A percentile compares a stretch with the other conserved stretches of the same genome.
Evolutionary conservation across 2,888 invertebrate species (phyloP).

Genomic region (Epirrita christyi): DNA sequence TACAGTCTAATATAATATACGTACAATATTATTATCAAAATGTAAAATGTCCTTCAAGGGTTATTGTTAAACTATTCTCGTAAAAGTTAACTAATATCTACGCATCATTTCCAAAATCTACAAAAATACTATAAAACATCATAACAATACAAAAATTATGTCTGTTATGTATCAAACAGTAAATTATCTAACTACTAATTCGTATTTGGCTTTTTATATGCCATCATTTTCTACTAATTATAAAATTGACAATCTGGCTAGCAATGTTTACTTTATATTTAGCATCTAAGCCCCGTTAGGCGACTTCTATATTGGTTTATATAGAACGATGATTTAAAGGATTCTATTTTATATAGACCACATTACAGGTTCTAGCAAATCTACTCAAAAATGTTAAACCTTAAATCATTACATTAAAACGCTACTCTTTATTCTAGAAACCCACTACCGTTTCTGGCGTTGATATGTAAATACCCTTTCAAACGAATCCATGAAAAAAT

Average conservation of each 20-base stretch:
- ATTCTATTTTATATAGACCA: constrained; percentile 70
- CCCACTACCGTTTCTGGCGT: constrained; percentile 73
- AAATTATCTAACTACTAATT: constrained; percentile 66
- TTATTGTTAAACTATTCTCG: constrained; percentile 26
- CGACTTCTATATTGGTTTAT: constrained; percentile 69
- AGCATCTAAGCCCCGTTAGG: constrained; percentile 85
- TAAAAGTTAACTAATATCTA: constrained; percentile 44
- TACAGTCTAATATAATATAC: constrained; percentile 26
- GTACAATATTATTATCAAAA: constrained; percentile 17
- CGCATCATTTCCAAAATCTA: constrained; percentile 60
- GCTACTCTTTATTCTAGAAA: constrained; percentile 73
- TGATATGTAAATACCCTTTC: constrained; percentile 72
- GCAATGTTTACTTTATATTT: constrained; percentile 70
- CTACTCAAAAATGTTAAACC: constrained; percentile 72
- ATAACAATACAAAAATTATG: constrained; percentile 61
- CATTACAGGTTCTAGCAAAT: constrained; percentile 80
- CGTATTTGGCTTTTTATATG: constrained; percentile 62
- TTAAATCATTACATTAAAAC: constrained; percentile 68
- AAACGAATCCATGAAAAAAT: constrained; percentile 72
- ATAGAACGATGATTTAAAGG: constrained; percentile 73
- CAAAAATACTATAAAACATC: constrained; percentile 59
- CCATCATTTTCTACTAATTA: constrained; percentile 65
- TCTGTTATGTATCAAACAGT: constrained; percentile 61
- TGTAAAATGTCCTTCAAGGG: constrained; percentile 12
- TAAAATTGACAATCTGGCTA: constrained; percentile 63